These are phyloP conservation scores for Selene dorsalis DNA, from an alignment of 2,797 vertebrate genomes.

Conservation along the genomic window DNA sequence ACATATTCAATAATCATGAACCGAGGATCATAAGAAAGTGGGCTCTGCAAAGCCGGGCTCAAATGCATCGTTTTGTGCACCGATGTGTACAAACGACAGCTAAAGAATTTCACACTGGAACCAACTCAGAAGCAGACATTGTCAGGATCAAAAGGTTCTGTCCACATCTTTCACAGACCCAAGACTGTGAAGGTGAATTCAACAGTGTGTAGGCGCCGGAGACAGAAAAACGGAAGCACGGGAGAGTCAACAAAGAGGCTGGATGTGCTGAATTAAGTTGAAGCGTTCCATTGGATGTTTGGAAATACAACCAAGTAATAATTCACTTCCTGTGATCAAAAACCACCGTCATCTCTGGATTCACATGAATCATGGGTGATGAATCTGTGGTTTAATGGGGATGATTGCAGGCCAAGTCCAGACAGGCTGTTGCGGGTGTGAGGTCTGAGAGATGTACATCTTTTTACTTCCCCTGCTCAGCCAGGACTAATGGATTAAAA, in stretches of 20 bases:
- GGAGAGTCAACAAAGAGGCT: not conserved
- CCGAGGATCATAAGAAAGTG: not conserved
- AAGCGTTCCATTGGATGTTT: not conserved
- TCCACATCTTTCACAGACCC: conserved; percentile 12
- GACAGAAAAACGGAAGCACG: not conserved
- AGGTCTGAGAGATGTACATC: conserved; percentile 3
- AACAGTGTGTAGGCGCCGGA: conserved; percentile 2
- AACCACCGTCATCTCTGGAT: not conserved
- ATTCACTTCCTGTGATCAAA: not conserved
- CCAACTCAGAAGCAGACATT: conserved; percentile 16
- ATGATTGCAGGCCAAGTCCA: conserved; percentile 11
- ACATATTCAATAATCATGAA: not conserved
- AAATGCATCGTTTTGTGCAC: not conserved
- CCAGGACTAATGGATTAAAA: conserved; percentile 15
- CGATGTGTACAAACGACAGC: conserved; percentile 1
- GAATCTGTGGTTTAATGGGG: conserved; percentile 2
- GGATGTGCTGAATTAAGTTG: conserved; percentile 13
- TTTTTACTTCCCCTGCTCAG: conserved; percentile 4
- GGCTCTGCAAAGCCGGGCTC: conserved; percentile 3
- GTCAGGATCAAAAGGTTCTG: conserved; percentile 1
- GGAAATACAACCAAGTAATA: not conserved
- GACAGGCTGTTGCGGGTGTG: conserved; percentile 24
- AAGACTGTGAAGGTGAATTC: conserved; percentile 31
- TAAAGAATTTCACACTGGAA: conserved; percentile 14
- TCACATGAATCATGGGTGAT: conserved; percentile 1